Percentiles rank a stretch among this genome's conserved stretches.
Evolutionary conservation across 2,113 vertebrate genomes (phyloP).

Genomic region (Tetraodon nigroviridis): DNA sequence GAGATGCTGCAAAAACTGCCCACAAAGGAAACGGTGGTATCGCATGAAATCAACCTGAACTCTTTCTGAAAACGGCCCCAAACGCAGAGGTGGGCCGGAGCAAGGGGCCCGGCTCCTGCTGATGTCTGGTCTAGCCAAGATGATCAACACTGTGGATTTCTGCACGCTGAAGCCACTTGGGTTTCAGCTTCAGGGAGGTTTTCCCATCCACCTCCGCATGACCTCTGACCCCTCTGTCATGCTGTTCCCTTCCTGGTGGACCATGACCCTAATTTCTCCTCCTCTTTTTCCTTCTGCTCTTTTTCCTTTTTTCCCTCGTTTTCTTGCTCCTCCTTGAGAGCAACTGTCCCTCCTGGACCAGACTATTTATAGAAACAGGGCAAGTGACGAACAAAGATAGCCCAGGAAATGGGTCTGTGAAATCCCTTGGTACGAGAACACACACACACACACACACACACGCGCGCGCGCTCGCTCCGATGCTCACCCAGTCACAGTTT

Average conservation of each 20-base stretch:
- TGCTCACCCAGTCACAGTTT: background rate
- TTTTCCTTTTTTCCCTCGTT: background rate
- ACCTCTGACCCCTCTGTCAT: background rate
- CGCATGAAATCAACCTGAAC: too few relatives aligned
- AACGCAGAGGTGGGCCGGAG: too few relatives aligned
- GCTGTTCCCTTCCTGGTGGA: background rate
- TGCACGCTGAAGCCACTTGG: too few relatives aligned
- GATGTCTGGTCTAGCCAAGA: too few relatives aligned
- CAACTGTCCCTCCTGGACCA: slow-evolving; percentile 25
- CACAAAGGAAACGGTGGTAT: too few relatives aligned
- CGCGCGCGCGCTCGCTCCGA: background rate
- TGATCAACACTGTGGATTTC: too few relatives aligned
- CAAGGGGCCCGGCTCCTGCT: background rate
- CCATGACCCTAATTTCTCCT: background rate
- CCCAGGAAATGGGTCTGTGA: slow-evolving; percentile 67
- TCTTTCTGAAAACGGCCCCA: too few relatives aligned
- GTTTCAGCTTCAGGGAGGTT: background rate
- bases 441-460: slow-evolving; percentile 13
- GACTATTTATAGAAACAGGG: slow-evolving; percentile 66
- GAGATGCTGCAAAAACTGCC: too few relatives aligned
- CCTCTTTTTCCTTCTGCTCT: background rate
- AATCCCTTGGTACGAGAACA: slow-evolving; percentile 45
- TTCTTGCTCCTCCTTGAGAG: slow-evolving; percentile 5
- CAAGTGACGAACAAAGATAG: slow-evolving; percentile 63
- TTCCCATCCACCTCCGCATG: background rate